Conservation (phyloP, 2,797 vertebrate genomes). For the Nannoperca obscura region DNA sequence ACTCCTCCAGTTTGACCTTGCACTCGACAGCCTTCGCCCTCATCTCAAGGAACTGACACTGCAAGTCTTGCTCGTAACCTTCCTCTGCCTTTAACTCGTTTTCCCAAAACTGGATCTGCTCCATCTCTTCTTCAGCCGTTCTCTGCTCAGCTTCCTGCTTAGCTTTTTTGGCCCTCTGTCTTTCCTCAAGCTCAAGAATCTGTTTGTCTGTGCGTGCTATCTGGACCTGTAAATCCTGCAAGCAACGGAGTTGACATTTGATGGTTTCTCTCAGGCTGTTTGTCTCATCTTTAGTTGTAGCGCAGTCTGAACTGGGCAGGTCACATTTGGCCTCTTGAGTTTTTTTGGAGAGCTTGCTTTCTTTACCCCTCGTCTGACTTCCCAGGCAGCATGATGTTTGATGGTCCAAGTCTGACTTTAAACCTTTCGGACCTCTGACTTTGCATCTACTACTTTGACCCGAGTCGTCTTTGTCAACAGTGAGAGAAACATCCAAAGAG, state of each 20-base stretch:
- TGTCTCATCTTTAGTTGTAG: slow-evolving; percentile 57
- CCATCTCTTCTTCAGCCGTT: slow-evolving; percentile 69
- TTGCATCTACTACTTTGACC: slow-evolving; percentile 47
- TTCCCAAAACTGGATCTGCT: slow-evolving; percentile 85
- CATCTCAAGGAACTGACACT: slow-evolving; percentile 83
- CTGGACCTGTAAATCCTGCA: slow-evolving; percentile 77
- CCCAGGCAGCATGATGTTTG: slow-evolving; percentile 79
- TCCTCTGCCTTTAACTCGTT: slow-evolving; percentile 85
- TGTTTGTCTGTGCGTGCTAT: slow-evolving; percentile 61
- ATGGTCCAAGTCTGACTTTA: slow-evolving; percentile 64
- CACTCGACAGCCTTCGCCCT: slow-evolving; percentile 76
- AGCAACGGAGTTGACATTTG: slow-evolving; percentile 65
- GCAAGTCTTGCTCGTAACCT: slow-evolving; percentile 80
- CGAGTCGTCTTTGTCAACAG: slow-evolving; percentile 39
- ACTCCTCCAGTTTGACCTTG: slow-evolving; percentile 81
- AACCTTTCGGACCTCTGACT: slow-evolving; percentile 64
- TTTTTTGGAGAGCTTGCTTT: slow-evolving; percentile 56
- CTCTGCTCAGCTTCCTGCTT: slow-evolving; percentile 54
- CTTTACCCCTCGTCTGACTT: slow-evolving; percentile 56
- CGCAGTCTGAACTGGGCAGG: not conserved
- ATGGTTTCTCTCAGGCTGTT: slow-evolving; percentile 69
- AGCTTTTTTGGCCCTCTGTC: slow-evolving; percentile 37
- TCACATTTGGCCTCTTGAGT: slow-evolving; percentile 3
- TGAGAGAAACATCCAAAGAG: slow-evolving; percentile 61
- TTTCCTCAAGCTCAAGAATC: slow-evolving; percentile 77